phyloP scores from a whole-genome alignment of 2,888 invertebrate genomes.

The Philaethria dido region DNA sequence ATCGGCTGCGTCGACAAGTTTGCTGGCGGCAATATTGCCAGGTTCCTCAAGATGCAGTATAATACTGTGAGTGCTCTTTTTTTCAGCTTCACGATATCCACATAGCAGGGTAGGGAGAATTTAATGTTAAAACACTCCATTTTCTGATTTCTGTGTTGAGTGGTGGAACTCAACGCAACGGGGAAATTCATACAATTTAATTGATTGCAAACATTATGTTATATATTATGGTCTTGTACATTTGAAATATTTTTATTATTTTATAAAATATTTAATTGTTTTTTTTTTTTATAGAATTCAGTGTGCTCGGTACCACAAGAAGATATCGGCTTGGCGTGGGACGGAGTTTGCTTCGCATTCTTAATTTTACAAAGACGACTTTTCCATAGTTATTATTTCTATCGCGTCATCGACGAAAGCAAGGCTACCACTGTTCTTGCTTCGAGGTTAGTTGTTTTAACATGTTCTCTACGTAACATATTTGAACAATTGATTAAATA shows the following conservation, averaged over 20 bases:
- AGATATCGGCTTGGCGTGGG: slow-evolving; percentile 96
- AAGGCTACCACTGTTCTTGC: slow-evolving; percentile 97
- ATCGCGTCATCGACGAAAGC: slow-evolving; percentile 97
- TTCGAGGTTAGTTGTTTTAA: slow-evolving; percentile 86
- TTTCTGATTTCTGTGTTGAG: too few relatives aligned
- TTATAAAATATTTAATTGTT: too few relatives aligned
- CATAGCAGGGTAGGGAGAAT: too few relatives aligned
- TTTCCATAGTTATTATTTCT: slow-evolving; percentile 98
- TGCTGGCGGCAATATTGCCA: slow-evolving; percentile 73
- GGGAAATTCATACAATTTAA: too few relatives aligned
- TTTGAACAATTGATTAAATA: neutral
- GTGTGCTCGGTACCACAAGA: slow-evolving; percentile 89
- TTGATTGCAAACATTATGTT: too few relatives aligned
- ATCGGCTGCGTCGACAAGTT: slow-evolving; percentile 94
- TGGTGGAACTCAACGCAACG: too few relatives aligned
- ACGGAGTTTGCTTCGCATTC: slow-evolving; percentile 96
- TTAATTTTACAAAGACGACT: slow-evolving; percentile 95
- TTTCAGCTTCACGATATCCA: too few relatives aligned
- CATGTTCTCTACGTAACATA: neutral
- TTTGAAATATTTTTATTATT: too few relatives aligned
- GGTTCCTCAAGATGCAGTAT: slow-evolving; percentile 70
- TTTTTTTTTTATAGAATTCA: slow-evolving; percentile 54
- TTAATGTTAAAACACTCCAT: too few relatives aligned
- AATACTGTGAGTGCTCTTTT: slow-evolving; percentile 63
- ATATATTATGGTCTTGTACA: too few relatives aligned